Conservation (phyloP, 2,113 vertebrate genomes). For the Sylvicapra grimmia region DNA sequence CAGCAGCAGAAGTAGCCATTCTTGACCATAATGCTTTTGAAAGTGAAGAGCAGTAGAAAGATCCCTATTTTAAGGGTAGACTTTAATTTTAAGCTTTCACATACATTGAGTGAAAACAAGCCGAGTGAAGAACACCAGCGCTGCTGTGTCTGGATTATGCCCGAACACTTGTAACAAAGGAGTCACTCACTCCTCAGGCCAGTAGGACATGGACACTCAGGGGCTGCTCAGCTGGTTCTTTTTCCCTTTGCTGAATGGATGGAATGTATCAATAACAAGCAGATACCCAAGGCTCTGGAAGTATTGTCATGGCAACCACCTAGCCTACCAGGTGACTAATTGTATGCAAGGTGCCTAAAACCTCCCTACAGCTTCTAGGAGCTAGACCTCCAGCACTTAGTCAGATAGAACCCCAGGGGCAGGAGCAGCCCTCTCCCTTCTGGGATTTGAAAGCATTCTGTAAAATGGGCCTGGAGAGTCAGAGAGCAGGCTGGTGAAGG, state of each 20-base stretch:
- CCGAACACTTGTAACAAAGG: background rate
- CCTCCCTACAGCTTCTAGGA: background rate
- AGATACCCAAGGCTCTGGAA: background rate
- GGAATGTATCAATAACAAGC: background rate
- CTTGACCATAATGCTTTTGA: background rate
- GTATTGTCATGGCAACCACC: conserved; percentile 40
- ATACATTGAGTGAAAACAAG: background rate
- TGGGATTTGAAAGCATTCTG: background rate
- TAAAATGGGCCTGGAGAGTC: background rate
- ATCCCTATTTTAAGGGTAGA: background rate
- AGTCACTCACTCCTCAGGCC: background rate
- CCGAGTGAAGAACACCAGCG: fast-evolving
- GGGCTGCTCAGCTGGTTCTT: background rate
- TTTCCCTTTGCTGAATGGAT: background rate
- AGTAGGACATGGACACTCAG: background rate
- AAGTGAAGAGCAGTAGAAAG: background rate
- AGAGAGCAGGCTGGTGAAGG: background rate
- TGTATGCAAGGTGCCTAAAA: background rate
- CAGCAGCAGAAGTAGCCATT: background rate
- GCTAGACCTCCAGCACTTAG: background rate
- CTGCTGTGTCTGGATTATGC: background rate
- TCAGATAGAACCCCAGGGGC: background rate
- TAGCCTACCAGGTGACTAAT: conserved; percentile 22
- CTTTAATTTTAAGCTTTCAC: background rate
- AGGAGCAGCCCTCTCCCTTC: background rate